Base-by-base conservation (phyloP, 37 sponge, comb jelly and placozoan species). In the Chondrilla cf. caribensis region DNA sequence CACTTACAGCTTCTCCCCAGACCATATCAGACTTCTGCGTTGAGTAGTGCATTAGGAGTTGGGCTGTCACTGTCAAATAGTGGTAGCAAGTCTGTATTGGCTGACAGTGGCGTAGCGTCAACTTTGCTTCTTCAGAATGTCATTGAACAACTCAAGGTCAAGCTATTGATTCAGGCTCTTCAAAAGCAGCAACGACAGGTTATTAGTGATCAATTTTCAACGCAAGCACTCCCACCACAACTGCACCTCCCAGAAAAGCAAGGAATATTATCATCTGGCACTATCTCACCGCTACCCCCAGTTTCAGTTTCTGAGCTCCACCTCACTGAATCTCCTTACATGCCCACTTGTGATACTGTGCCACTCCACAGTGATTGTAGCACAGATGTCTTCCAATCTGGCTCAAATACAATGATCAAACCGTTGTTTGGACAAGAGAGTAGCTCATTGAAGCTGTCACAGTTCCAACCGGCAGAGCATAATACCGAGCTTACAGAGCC, bases 111-210 rank as follows among this genome's bases (percentile, higher is more conserved):
- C 51, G 6, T 47, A 11, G 11, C 51, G 11, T 73, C 76, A 3
- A 43, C 39, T 25, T 39, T 73, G 38, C 42, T 73, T 37, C 25
- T 73, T 4, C 44, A 73, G 41, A 73, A 73, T 73, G 24, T 73
- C 42, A 42, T 73, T 39, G 41, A 39, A 38, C 76, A 73, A 14
- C 25, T 73, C 0, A 73, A 73, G 43, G 76, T 73, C 2, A 73
- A 73, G 25, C 2, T 73, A 6, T 43, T 73, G 15, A 73, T 73
- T 42, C 76, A 73, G 24, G 76, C 76, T 39, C 44, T 73, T 22
- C 76, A 43, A 1, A 32, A 37, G 38, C 76, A 73, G 7, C 76
- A 73, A 24, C 76, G 36, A 43, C 76, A 43, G 24, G 44, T 24
- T 36, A 18, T 73, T 39, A 37, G 24, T 39, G 76, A 73, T 73